Evolutionary conservation across 2,888 invertebrate genomes (phyloP), one percentile per base, ranked within the genome.

Genomic region (Drosophila putrida): DNA sequence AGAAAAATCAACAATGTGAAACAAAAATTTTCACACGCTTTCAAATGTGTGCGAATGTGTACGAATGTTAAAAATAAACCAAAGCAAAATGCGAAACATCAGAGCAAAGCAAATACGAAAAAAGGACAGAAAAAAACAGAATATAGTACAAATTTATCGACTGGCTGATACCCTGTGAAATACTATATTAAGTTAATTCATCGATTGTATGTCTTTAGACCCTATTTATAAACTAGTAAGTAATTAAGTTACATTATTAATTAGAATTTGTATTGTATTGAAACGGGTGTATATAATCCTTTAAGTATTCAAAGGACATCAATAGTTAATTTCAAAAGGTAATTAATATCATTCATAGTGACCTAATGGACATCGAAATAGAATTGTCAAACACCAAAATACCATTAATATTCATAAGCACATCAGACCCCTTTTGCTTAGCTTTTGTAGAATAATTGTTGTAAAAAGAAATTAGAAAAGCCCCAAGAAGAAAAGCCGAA

Each of bases 41-140:
- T 55, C 44, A 67, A 73, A 59, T 63, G 64, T 64, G 59, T 39
- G 25, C 33, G 35, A 65, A 53, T 58, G 46, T 64, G 59, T 39
- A 31, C 33, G 35, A 65, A 50, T 58, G 46, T 75, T 80, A 78
- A 68, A 78, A 79, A 78, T 78, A 79, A 71, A 71, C 64, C 55
- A 46, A 74, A 81, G 81, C 57, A 71, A 78, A 82, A 79, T 67
- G 75, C 79, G 76, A 79, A 78, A 57, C 54, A 41, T 6, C 38
- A 39, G 71, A 79, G 69, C 82, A 82, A 82, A 79, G 79, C 82
- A 79, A 82, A 47, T 46, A 13, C 36, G 8, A 10, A 47, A 62
- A 63, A 53, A 38, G 25, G 36, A 15, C 3, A 6, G 31, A 6
- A 6, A 28, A 11, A 38, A 51, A 28, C n/a, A 25, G 31, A 8